Base-by-base conservation (phyloP, 2,888 invertebrate genomes). In the Epinotia demarniana region DNA sequence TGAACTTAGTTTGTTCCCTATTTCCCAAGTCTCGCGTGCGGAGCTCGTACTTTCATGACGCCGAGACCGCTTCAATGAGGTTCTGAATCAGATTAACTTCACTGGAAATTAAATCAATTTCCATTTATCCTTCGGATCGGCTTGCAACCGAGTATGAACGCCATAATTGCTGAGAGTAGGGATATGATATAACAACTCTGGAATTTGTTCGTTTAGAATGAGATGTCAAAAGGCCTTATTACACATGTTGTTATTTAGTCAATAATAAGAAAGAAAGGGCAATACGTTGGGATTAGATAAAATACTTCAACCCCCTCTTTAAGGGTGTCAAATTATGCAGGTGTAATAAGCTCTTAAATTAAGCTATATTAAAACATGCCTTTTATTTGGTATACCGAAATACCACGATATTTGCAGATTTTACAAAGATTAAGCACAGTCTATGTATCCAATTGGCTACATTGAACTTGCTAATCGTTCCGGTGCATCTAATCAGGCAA, bases 11-110 rank as follows among this genome's bases (percentile, higher is more conserved):
- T n/a, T 53, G n/a, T 13, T 1, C 13, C 49, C n/a, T 13, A 53
- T 53, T 53, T n/a, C 13, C 13, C 13, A 46, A 46, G 39, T 39
- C 46, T 49, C 49, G 16, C 53, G 53, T n/a, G 49, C 49, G 16
- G 13, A 4, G 53, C 53, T 53, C 53, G 53, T 53, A 6, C n/a
- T n/a, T 6, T n/a, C n/a, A 53, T 53, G 6, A 53, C n/a, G 53
- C 53, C 53, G n/a, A n/a, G 53, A 53, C n/a, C 53, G 8, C 53
- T 53, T n/a, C 53, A 53, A 53, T n/a, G n/a, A 53, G 53, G 53
- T 39, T 9, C 39, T 53, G 53, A 16, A 49, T 49, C 13, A 49
- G 16, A 49, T 16, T 13, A 53, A 2, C 13, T 16, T 53, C 6
- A 6, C 53, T 53, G 53, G n/a, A n/a, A 53, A 49, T 49, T 13